Evolutionary conservation across 1,140 invertebrate species (phyloP), one percentile per base, ranked within the genome.

Genomic region (Arion vulgaris): DNA sequence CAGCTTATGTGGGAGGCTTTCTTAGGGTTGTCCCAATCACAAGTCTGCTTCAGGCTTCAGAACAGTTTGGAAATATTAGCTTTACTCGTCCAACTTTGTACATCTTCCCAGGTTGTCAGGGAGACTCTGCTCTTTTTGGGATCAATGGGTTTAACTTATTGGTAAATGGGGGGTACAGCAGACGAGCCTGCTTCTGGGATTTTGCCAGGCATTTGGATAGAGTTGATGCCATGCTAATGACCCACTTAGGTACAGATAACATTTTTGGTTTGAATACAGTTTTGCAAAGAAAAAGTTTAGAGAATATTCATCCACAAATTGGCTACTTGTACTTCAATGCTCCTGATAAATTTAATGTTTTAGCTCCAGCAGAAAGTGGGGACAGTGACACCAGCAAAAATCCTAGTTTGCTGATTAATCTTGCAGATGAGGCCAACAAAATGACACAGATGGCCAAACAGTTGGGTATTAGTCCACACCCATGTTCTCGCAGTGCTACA

Each of bases 91-190:
- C 98, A 34, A 99, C 98, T 0, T 94, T 99, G 19, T 99, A 99
- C 93, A 96, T 99, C 85, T 99, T 99, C 94, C 98, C 98, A 15
- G 97, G 96, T 73, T 97, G 97, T 41, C 97, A 99, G 93, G 98
- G 98, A 39, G 98, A 99, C 91, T 97, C 98, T 17, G 97, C 97
- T 5, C 94, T 99, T 32, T 99, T 99, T 91, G 98, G 97, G 45
- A 97, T 99, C 87, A 98, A 97, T 91, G 98, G 98, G 17, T 99
- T 99, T 91, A 99, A 98, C 90, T 98, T 99, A 96, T 94, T 99
- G 13, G 95, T 99, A 17, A 98, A 99, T 93, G 98, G 97, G 83
- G 98, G 98, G 0, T 98, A 97, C 91, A 96, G 96, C 73, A 94
- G 97, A 81, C 98, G 97, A 90, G 95, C 97, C 0, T 98, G 97